A percentile compares a stretch with the other conserved stretches of the same genome.
phyloP scores from a whole-genome alignment of 2,113 vertebrate species.

The Psilopsiagon aurifrons region DNA sequence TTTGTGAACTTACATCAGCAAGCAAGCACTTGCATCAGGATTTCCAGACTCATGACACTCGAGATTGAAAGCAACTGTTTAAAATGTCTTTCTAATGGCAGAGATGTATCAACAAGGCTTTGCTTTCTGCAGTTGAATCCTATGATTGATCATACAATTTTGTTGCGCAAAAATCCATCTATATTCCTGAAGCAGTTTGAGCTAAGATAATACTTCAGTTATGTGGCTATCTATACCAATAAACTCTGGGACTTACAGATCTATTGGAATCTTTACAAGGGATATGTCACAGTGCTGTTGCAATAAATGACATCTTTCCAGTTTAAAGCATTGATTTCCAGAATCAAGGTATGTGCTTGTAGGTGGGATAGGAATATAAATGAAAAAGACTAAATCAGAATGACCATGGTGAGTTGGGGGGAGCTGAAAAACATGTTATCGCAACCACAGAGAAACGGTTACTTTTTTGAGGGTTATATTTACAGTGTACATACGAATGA shows the following conservation, averaged over 20 bases:
- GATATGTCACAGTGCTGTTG: not conserved
- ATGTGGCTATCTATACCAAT: constrained; percentile 36
- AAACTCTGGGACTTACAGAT: not conserved
- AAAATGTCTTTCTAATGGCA: not conserved
- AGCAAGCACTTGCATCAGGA: not conserved
- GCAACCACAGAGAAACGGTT: not conserved
- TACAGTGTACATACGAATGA: not conserved
- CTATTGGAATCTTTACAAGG: not conserved
- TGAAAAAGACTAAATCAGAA: not conserved
- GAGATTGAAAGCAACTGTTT: not conserved
- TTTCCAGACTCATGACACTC: not conserved
- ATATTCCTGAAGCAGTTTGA: not conserved
- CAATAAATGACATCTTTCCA: not conserved
- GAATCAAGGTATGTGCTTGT: not conserved
- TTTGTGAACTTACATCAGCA: not conserved
- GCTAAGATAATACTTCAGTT: constrained; percentile 37
- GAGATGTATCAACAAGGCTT: not conserved
- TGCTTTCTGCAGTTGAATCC: not conserved
- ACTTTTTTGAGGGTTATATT: not conserved
- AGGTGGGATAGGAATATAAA: not conserved
- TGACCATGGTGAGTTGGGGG: not conserved
- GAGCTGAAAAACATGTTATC: not conserved
- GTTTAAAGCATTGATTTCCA: not conserved
- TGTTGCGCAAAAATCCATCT: not conserved
- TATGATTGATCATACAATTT: constrained; percentile 22